Base-by-base conservation (phyloP, 2,888 invertebrate species). In the Oligia latruncula region DNA sequence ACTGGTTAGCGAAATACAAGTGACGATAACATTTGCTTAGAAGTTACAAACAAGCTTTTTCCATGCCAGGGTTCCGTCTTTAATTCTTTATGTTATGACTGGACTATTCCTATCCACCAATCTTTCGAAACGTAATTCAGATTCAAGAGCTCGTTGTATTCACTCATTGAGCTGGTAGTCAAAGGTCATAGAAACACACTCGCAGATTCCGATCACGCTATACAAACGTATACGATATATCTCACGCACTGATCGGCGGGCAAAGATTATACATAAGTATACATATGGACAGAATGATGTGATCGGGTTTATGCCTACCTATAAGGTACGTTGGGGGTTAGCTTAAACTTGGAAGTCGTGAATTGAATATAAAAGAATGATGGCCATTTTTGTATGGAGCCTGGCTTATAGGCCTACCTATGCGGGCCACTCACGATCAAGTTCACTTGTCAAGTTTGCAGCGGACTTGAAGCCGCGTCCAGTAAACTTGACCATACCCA, bases 141-240 rank as follows among this genome's bases (percentile, higher is more conserved):
- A 80, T 66, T 72, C 68, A 75, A 72, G 62, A 43, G 74, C 68
- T 64, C 9, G 35, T 77, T 66, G 0, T 40, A 52, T 71, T 62
- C 64, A 29, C 65, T 77, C 71, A 58, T 58, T 40, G 65, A 81
- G 66, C 60, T 40, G 23, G 20, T 49, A 58, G 20, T n/a, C 52
- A 75, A 88, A 88, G 83, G 83, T 86, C 83, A 74, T 35, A 74
- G 40, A 23, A 73, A 76, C 80, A 78, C 86, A 77, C 80, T 82
- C 77, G 17, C 78, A 83, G 79, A 87, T 82, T 82, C 82, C 70
- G 70, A 87, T 77, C 85, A 62, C 82, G 66, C 71, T 77, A 55
- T 43, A 52, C 15, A 74, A 68, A 76, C 66, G 23, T 52, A 80
- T 71, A 80, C 49, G 71, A 80, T 80, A 71, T 83, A 88, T 88